Base-by-base conservation (phyloP, 2,113 vertebrate genomes). In the Malurus melanocephalus region DNA sequence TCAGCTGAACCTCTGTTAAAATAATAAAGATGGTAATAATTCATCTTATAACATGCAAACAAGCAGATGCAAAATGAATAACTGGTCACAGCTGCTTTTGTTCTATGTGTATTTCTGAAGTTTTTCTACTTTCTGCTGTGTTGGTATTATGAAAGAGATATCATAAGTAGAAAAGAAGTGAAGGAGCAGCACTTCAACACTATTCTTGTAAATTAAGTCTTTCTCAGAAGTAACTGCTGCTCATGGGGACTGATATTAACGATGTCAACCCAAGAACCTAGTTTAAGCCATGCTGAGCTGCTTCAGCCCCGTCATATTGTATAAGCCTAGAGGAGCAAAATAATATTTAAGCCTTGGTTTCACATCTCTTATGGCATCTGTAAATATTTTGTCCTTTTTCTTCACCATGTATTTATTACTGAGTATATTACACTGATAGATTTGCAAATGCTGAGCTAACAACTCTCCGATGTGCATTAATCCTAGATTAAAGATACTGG, bases 1-100 rank as follows among this genome's bases (percentile, higher is more conserved):
- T 82, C 73, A 79, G 73, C 20, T 88, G 61, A 86, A 88, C 45
- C 18, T 81, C 46, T 75, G 32, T 62, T 92, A 82, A 77, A 92
- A 59, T 30, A 88, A 82, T 67, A 27, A 78, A 28, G 11, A 59
- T 6, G 11, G n/a, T 55, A 71, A 75, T 67, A 74, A 79, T 67
- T 80, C 32, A 64, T 67, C 21, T 55, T 48, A 11, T 32, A 84
- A 32, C 68, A 82, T n/a, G 40, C 52, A 89, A 90, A 75, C 42
- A 93, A 77, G 35, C 2, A 1, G 27, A 69, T 81, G 53, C n/a
- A 78, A 87, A 87, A 59, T 33, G 46, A 74, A 6, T 49, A 56
- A 57, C 2, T 43, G 38, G 46, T 49, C 45, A 69, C 14, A 52
- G 68, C 7, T 90, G 32, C 52, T 79, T 82, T 77, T 75, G 53